Evolutionary conservation across 2,797 vertebrate genomes (phyloP), one percentile per base, ranked within the genome.

Genomic region (Cossypha dichroa): DNA sequence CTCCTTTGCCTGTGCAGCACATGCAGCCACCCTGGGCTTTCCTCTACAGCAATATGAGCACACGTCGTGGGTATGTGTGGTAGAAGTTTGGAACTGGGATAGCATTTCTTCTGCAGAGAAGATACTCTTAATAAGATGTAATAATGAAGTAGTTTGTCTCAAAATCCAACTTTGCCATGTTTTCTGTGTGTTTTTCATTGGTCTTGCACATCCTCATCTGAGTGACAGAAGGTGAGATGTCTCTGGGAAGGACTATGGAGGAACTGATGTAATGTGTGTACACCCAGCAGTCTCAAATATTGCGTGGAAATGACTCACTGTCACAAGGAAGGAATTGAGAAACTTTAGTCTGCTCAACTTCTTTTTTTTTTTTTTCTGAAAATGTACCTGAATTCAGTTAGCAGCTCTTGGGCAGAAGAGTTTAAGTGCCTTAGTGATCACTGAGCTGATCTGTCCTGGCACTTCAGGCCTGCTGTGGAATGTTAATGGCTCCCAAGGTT

Each of bases 351-450:
- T 74, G 43, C 82, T 68, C 76, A 59, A 43, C 79, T 89, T 81
- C 48, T 83, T 4, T 68, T 52, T 75, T 66, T 45, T 45, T 45
- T 45, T 45, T 45, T 45, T 45, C 21, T 29, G 81, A n/a, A 88
- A 88, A 80, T 49, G 86, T 79, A 85, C 80, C 91, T 79, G 78
- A 79, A 60, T 90, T 64, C 23, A 77, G 83, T 45, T 66, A 94
- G 73, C 40, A 34, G 40, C 60, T 79, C 84, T 94, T 5, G 49
- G 89, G 90, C 84, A 64, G n/a, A 92, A 80, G 92, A 93, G 89
- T 89, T 92, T 80, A 97, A 98, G 98, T 98, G 98, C 97, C 98
- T 98, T 98, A 97, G 86, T 3, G 88, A 83, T 85, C 94, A 93
- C 52, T 36, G 69, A 87, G 28, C n/a, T 90, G 91, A 70, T 75